Evolutionary conservation across 2,888 invertebrate species (phyloP).

Genomic region (Ellobium chinense): DNA sequence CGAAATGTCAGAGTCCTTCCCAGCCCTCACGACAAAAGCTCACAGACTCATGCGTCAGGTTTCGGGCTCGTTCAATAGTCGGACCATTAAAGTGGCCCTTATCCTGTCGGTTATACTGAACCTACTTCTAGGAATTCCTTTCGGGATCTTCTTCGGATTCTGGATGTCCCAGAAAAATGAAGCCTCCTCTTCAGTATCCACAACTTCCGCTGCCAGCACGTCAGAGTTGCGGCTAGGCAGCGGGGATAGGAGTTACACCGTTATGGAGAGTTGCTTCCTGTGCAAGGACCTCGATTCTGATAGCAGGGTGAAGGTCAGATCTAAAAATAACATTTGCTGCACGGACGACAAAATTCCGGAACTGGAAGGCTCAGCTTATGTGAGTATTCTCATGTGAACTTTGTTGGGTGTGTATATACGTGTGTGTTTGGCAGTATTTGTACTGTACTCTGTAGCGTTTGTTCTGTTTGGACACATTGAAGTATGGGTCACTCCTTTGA

Average conservation of each 20-base stretch:
- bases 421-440: too few relatives aligned
- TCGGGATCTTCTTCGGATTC: constrained; percentile 52
- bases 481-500: too few relatives aligned
- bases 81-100: constrained; percentile 50
- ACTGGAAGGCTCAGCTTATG: constrained; percentile 24
- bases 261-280: constrained; percentile 13
- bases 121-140: constrained; percentile 48
- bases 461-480: too few relatives aligned
- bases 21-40: constrained; percentile 39
- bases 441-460: too few relatives aligned
- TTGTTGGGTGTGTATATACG: too few relatives aligned
- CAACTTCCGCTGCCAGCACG: background rate
- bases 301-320: constrained; percentile 29
- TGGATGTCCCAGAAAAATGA: constrained; percentile 48
- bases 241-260: background rate
- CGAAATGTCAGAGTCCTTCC: constrained; percentile 50
- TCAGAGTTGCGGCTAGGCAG: background rate
- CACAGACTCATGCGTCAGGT: constrained; percentile 48
- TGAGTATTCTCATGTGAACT: too few relatives aligned
- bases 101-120: constrained; percentile 47
- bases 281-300: constrained; percentile 10
- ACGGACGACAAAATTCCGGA: constrained; percentile 24
- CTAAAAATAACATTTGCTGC: constrained; percentile 35
- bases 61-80: constrained; percentile 46
- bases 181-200: background rate